Conservation (phyloP, 2,888 invertebrate species). For the Scaptomyza tumidula region DNA sequence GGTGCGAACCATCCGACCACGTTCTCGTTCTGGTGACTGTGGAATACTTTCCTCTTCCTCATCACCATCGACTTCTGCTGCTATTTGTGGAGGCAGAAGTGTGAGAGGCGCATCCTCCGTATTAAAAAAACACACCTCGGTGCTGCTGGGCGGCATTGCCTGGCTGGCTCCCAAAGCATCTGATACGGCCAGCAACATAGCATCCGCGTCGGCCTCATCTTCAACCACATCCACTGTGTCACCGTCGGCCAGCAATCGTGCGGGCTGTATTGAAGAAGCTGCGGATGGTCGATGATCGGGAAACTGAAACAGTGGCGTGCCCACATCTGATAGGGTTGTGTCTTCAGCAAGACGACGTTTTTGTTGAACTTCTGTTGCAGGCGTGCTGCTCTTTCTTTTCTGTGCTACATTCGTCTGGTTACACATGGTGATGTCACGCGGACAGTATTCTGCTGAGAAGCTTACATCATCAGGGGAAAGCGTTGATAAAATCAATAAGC, state of each 20-base stretch:
- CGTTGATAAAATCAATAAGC: conserved; percentile 91
- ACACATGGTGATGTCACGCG: conserved; percentile 58
- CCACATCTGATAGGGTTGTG: conserved; percentile 46
- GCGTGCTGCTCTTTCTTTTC: conserved; percentile 65
- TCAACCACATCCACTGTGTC: conserved; percentile 51
- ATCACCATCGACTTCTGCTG: conserved; percentile 22
- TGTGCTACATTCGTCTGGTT: conserved; percentile 27
- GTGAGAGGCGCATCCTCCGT: conserved; percentile 49
- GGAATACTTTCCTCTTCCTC: conserved; percentile 69
- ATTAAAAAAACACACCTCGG: conserved; percentile 58
- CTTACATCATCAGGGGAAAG: conserved; percentile 82
- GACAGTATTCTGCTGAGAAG: conserved; percentile 71
- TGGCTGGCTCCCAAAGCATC: conserved; percentile 55
- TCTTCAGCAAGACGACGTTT: conserved; percentile 57
- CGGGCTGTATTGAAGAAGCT: conserved; percentile 58
- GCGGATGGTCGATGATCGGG: conserved; percentile 35
- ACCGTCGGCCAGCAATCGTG: conserved; percentile 56
- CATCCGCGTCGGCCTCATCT: conserved; percentile 55
- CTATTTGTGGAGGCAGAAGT: conserved; percentile 5
- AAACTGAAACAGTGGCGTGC: conserved; percentile 63
- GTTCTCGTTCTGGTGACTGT: conserved; percentile 83
- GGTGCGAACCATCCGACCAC: conserved; percentile 84
- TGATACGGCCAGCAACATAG: conserved; percentile 59
- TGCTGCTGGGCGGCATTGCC: conserved; percentile 33
- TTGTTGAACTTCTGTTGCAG: conserved; percentile 34